A percentile compares a stretch with the other conserved stretches of the same genome.
Conservation (phyloP, 2,888 invertebrate genomes). For the Ophonus ardosiacus region DNA sequence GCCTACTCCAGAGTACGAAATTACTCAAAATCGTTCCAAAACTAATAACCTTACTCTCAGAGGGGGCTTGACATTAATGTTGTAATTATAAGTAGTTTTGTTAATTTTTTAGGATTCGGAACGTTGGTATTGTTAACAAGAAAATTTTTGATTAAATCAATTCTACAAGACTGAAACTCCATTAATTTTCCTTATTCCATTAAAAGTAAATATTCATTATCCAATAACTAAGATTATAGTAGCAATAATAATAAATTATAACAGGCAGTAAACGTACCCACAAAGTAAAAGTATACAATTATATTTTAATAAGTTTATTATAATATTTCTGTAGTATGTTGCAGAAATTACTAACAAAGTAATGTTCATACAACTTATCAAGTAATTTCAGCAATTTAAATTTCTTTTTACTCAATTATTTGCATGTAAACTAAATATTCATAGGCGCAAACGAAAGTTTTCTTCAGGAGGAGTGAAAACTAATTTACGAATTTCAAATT, state of each 20-base stretch:
- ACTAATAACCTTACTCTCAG: too few relatives aligned
- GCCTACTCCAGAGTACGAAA: too few relatives aligned
- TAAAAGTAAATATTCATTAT: too few relatives aligned
- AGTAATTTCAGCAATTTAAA: slow-evolving; percentile 19
- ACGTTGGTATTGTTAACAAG: too few relatives aligned
- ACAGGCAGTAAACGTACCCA: background rate
- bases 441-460: slow-evolving; percentile 36
- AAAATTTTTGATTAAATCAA: too few relatives aligned
- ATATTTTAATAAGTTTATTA: slow-evolving; percentile 19
- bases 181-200: too few relatives aligned
- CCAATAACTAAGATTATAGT: background rate
- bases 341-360: background rate
- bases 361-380: slow-evolving; percentile 23
- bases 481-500: slow-evolving; percentile 20
- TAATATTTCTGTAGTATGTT: slow-evolving; percentile 5
- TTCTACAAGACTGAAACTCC: too few relatives aligned
- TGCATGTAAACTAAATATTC: slow-evolving; percentile 24
- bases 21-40: too few relatives aligned
- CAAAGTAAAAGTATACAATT: slow-evolving; percentile 38
- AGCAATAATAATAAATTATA: background rate
- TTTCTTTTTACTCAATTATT: slow-evolving; percentile 24
- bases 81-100: too few relatives aligned
- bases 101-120: too few relatives aligned
- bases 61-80: too few relatives aligned
- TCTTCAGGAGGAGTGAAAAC: slow-evolving; percentile 19